These are phyloP conservation scores for Boloria euphrosyne DNA, from an alignment of 2,888 invertebrate genomes.

Conservation along the genomic window DNA sequence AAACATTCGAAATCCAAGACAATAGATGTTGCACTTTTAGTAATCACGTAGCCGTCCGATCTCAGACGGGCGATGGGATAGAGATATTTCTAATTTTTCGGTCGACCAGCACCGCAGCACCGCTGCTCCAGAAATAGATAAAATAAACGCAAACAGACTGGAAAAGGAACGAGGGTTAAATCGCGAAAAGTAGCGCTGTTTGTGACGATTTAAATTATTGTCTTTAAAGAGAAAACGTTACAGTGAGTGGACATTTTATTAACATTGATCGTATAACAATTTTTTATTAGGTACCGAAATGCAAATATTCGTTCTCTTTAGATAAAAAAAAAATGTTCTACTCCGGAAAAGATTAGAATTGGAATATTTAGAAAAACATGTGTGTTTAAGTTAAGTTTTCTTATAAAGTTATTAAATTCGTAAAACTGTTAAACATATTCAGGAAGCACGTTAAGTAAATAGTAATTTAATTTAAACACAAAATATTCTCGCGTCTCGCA, in stretches of 20 bases:
- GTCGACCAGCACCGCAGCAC: slow-evolving; percentile 63
- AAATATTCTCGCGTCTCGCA: slow-evolving; percentile 4
- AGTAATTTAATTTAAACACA: not conserved
- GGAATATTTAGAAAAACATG: too few relatives aligned
- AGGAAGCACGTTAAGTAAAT: not conserved
- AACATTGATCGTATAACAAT: not conserved
- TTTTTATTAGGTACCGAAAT: not conserved
- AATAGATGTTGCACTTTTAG: slow-evolving; percentile 35
- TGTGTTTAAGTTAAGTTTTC: too few relatives aligned
- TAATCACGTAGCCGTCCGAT: slow-evolving; percentile 43
- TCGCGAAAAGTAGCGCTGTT: slow-evolving; percentile 50
- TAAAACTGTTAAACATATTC: too few relatives aligned
- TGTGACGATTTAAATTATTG: slow-evolving; percentile 60
- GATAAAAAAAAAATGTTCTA: too few relatives aligned
- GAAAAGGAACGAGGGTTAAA: slow-evolving; percentile 56
- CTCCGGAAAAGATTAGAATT: too few relatives aligned
- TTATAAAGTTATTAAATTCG: too few relatives aligned
- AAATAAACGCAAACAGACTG: slow-evolving; percentile 63
- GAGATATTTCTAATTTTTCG: slow-evolving; percentile 77
- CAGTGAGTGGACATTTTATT: not conserved
- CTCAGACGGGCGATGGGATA: slow-evolving; percentile 54
- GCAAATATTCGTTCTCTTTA: not conserved
- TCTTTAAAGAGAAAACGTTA: slow-evolving; percentile 41
- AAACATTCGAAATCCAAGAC: slow-evolving; percentile 28
- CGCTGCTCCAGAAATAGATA: slow-evolving; percentile 62